Conservation (phyloP, 2,888 invertebrate species). For the Aphelenchoides bicaudatus region DNA sequence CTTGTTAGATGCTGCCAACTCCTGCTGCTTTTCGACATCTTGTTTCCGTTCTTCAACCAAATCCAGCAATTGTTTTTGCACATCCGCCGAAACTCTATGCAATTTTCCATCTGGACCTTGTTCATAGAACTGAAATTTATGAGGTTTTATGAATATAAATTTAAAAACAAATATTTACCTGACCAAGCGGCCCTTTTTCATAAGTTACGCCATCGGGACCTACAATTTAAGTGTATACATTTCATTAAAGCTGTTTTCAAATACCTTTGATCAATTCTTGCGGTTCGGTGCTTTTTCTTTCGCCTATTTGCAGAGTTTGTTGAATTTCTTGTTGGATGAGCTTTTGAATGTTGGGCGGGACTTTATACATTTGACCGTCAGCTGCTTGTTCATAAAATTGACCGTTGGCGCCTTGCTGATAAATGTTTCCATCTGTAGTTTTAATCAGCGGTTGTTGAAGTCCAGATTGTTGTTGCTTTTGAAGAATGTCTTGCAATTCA, state of each 20-base stretch:
- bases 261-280: slow-evolving; percentile 2
- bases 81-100: background rate
- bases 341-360: slow-evolving; percentile 5
- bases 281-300: background rate
- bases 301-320: background rate
- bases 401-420: slow-evolving; percentile 17
- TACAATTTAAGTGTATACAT: no score
- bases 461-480: slow-evolving; percentile 2
- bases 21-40: background rate
- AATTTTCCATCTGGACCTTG: slow-evolving; percentile 2
- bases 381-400: slow-evolving; percentile 4
- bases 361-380: slow-evolving; percentile 8
- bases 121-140: slow-evolving; percentile 9
- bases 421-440: background rate
- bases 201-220: slow-evolving; percentile 3
- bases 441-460: slow-evolving; percentile 11
- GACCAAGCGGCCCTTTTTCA: slow-evolving; percentile 1
- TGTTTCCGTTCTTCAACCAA: slow-evolving; percentile 5
- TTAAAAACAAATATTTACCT: background rate
- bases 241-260: no score
- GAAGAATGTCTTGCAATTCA: slow-evolving; percentile 4
- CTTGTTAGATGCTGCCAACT: no score
- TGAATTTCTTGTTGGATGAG: slow-evolving; percentile 7
- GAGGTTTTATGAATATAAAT: no score
- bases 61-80: slow-evolving; percentile 9